Conservation (phyloP, 2,113 vertebrate genomes). For the Cyprichromis sp. region DNA sequence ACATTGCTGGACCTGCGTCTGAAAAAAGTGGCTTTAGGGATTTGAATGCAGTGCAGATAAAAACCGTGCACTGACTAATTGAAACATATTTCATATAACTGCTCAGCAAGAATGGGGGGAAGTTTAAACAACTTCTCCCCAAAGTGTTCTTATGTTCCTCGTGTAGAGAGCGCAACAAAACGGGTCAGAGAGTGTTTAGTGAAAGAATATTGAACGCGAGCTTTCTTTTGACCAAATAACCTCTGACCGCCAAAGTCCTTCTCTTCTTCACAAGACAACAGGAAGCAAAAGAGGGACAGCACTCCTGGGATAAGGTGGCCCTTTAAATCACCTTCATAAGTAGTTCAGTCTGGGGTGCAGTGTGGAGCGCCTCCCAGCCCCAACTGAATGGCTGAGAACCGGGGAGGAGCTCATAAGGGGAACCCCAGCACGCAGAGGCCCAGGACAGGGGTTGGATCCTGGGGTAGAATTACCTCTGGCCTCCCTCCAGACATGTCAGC, state of each 20-base stretch:
- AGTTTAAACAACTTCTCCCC: neutral
- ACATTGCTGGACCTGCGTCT: neutral
- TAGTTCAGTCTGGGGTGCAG: slow-evolving; percentile 46
- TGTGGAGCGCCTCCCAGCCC: slow-evolving; percentile 16
- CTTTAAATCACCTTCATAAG: slow-evolving; percentile 54
- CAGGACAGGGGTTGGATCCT: slow-evolving; percentile 45
- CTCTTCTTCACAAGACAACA: slow-evolving; percentile 12
- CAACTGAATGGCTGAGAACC: slow-evolving; percentile 13
- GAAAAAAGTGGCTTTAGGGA: neutral
- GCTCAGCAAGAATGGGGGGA: neutral
- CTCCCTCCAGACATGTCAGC: slow-evolving; percentile 52
- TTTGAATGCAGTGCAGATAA: neutral
- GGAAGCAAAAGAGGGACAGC: slow-evolving; percentile 47
- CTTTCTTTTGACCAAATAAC: neutral
- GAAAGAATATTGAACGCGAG: neutral
- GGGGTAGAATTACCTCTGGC: slow-evolving; percentile 63
- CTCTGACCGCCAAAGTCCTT: neutral
- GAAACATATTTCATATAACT: neutral
- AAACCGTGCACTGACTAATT: neutral
- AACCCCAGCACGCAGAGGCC: slow-evolving; percentile 58
- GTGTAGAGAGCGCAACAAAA: neutral
- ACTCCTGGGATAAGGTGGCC: slow-evolving; percentile 40
- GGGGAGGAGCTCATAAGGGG: slow-evolving; percentile 51
- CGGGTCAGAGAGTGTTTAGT: neutral
- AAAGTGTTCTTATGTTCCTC: neutral